Evolutionary conservation across 1,140 invertebrate species (phyloP).

Genomic region (Alviniconcha marisindica): DNA sequence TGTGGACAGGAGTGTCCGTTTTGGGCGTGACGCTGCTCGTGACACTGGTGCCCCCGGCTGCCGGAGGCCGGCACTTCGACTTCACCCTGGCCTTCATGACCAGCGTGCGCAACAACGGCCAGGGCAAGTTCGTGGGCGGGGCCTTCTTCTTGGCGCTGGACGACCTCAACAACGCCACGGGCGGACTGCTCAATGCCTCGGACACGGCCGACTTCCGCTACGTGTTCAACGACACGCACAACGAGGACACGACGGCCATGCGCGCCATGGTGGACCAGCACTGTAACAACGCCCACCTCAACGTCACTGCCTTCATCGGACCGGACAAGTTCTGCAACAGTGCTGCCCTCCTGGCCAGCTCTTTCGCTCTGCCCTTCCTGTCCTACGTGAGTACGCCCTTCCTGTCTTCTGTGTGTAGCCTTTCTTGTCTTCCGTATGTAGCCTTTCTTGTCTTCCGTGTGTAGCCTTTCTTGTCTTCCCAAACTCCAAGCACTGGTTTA

Average conservation of each 20-base stretch:
- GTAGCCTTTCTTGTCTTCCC: neutral
- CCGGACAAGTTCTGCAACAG: slow-evolving; percentile 94
- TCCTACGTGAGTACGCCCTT: slow-evolving; percentile 90
- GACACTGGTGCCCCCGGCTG: neutral
- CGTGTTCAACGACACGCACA: slow-evolving; percentile 93
- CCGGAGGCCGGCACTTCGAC: neutral
- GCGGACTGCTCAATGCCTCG: slow-evolving; percentile 81
- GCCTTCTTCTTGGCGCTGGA: slow-evolving; percentile 88
- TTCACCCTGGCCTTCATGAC: slow-evolving; percentile 47
- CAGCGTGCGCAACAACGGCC: slow-evolving; percentile 38
- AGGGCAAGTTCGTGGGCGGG: slow-evolving; percentile 78
- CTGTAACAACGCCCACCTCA: slow-evolving; percentile 80
- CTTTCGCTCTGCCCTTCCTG: slow-evolving; percentile 96
- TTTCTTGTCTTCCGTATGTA: neutral
- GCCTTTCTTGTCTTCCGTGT: neutral
- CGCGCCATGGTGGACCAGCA: slow-evolving; percentile 54
- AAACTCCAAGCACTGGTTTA: too few relatives aligned
- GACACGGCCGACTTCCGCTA: slow-evolving; percentile 57
- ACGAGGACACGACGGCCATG: slow-evolving; percentile 83
- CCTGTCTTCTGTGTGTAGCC: neutral
- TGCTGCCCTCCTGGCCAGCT: slow-evolving; percentile 93
- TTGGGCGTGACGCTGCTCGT: neutral
- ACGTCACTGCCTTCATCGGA: slow-evolving; percentile 95
- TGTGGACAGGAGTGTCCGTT: neutral
- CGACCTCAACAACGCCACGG: slow-evolving; percentile 84